Conservation (phyloP, 2,113 vertebrate species). For the Catharus bicknelli region DNA sequence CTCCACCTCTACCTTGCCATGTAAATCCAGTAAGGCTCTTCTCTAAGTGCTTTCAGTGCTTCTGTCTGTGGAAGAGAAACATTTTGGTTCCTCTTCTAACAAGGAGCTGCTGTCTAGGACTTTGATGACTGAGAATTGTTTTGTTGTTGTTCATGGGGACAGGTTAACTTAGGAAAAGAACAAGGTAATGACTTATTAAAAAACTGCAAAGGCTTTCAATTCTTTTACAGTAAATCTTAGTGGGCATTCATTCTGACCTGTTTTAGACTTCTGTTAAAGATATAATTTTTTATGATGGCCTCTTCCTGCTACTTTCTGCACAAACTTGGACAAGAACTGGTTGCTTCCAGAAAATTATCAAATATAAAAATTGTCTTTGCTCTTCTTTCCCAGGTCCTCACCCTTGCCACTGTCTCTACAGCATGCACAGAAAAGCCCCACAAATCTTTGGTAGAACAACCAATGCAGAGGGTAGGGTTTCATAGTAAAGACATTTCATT, state of each 20-base stretch:
- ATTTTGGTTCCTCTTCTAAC: background rate
- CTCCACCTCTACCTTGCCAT: fast-evolving
- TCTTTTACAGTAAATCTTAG: background rate
- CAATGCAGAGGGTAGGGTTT: background rate
- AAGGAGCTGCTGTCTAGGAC: background rate
- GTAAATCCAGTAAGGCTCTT: background rate
- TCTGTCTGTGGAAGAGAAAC: background rate
- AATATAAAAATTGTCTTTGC: background rate
- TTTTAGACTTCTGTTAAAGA: background rate
- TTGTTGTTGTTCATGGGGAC: background rate
- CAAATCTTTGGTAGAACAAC: background rate
- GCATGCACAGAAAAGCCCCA: background rate
- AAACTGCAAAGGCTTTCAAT: background rate
- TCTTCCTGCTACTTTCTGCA: background rate
- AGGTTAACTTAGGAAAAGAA: background rate
- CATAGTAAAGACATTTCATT: background rate
- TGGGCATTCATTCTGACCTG: background rate
- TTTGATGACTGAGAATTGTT: background rate
- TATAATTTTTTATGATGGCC: background rate
- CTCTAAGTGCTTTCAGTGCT: background rate
- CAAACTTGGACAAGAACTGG: background rate
- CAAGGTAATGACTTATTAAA: background rate
- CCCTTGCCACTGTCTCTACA: background rate
- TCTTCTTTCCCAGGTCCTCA: background rate
- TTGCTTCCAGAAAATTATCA: background rate